Evolutionary conservation across 2,888 invertebrate genomes (phyloP).

Genomic region (Ochlodes sylvanus): DNA sequence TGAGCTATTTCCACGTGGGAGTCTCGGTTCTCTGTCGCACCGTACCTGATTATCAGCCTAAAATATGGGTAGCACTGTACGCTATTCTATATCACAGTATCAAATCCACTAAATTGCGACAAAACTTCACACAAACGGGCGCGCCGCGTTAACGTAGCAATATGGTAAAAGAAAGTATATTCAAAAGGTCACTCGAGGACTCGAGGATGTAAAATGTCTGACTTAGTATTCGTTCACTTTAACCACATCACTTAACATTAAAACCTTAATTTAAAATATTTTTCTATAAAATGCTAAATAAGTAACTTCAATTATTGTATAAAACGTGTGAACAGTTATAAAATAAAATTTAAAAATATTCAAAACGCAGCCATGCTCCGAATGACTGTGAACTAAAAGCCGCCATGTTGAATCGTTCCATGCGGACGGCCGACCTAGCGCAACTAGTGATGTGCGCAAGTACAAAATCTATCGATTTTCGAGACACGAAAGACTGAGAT

Average conservation of each 20-base stretch:
- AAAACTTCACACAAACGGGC: slow-evolving; percentile 57
- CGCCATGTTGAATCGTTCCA: slow-evolving; percentile 80
- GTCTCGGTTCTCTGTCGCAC: slow-evolving; percentile 73
- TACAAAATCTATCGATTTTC: slow-evolving; percentile 63
- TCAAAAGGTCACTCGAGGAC: slow-evolving; percentile 82
- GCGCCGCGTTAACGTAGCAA: slow-evolving; percentile 65
- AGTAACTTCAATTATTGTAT: slow-evolving; percentile 55
- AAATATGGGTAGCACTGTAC: slow-evolving; percentile 67
- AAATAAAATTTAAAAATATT: slow-evolving; percentile 63
- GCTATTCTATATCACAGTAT: slow-evolving; percentile 73
- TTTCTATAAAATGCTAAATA: slow-evolving; percentile 61
- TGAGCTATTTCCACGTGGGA: slow-evolving; percentile 84
- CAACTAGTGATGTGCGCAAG: slow-evolving; percentile 78
- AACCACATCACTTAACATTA: slow-evolving; percentile 67
- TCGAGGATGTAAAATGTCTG: slow-evolving; percentile 78
- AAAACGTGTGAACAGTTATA: slow-evolving; percentile 53
- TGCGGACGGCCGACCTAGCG: slow-evolving; percentile 65
- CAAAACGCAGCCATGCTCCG: slow-evolving; percentile 71
- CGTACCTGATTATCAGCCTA: slow-evolving; percentile 73
- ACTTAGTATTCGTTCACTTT: slow-evolving; percentile 70
- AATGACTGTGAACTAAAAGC: slow-evolving; percentile 76
- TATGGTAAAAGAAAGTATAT: slow-evolving; percentile 80
- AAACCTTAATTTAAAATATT: slow-evolving; percentile 65
- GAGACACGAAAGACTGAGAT: background rate
- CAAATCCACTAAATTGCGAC: slow-evolving; percentile 55